Conservation (phyloP, 2,888 invertebrate genomes). For the Cosmopolites sordidus region DNA sequence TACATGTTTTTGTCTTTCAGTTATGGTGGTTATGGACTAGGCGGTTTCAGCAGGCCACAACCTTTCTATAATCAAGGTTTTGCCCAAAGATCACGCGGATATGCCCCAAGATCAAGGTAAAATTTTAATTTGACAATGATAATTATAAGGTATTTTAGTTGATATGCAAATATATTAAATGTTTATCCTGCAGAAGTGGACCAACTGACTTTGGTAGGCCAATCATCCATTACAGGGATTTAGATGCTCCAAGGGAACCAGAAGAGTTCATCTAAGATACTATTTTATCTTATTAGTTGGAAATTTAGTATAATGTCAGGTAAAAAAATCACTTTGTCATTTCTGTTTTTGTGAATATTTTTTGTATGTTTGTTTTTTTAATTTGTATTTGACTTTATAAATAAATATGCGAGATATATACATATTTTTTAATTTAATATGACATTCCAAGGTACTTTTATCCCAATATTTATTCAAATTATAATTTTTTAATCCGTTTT, state of each 20-base stretch:
- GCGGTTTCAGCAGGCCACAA: conserved; percentile 49
- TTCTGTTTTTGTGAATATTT: not conserved
- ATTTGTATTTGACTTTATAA: not conserved
- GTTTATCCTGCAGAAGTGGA: conserved; percentile 65
- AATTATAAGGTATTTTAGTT: not conserved
- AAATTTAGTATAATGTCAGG: not conserved
- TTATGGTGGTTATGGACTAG: conserved; percentile 25
- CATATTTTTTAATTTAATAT: too few relatives aligned
- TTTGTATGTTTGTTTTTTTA: conserved; percentile 1
- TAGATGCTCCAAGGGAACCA: conserved; percentile 88
- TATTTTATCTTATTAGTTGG: not conserved
- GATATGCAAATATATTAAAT: too few relatives aligned
- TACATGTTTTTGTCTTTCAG: conserved; percentile 1
- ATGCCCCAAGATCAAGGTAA: conserved; percentile 42
- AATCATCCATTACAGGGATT: conserved; percentile 87
- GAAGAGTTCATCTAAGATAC: conserved; percentile 71
- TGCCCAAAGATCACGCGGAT: conserved; percentile 42
- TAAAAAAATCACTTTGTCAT: too few relatives aligned
- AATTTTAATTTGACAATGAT: not conserved
- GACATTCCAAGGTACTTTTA: too few relatives aligned
- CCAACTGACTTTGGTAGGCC: conserved; percentile 72
- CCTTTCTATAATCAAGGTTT: conserved; percentile 53
- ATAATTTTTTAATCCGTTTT: too few relatives aligned
- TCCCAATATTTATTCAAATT: too few relatives aligned
- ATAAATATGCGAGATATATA: not conserved